Evolutionary conservation across 2,113 vertebrate species (phyloP).

Genomic region (Pomatostomus ruficeps): DNA sequence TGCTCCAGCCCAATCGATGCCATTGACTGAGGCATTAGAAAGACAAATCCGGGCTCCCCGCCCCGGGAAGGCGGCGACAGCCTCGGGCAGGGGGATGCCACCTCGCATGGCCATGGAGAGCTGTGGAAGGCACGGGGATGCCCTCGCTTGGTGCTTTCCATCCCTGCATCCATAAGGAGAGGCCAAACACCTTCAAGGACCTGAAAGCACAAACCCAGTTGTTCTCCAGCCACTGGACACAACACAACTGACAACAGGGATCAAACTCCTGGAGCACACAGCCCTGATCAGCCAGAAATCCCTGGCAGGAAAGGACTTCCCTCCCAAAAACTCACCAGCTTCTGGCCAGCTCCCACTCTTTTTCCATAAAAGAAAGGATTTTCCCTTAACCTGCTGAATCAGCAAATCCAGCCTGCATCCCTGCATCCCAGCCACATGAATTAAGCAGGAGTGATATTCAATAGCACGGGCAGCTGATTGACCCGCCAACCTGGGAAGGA

Average conservation of each 20-base stretch:
- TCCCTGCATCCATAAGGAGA: fast-evolving
- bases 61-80: not conserved
- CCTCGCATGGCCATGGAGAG: fast-evolving
- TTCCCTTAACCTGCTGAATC: not conserved
- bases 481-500: not conserved
- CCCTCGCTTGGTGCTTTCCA: not conserved
- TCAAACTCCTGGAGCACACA: not conserved
- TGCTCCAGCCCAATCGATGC: slow-evolving; percentile 64
- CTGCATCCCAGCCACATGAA: not conserved
- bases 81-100: not conserved
- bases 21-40: slow-evolving; percentile 67
- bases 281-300: not conserved
- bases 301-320: not conserved
- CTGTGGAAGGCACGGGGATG: not conserved
- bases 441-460: not conserved
- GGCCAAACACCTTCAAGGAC: fast-evolving
- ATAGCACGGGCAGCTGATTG: fast-evolving
- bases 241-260: not conserved
- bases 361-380: not conserved
- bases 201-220: not conserved
- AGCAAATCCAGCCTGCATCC: not conserved
- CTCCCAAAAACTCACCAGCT: not conserved
- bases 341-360: not conserved
- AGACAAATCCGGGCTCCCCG: slow-evolving; percentile 48
- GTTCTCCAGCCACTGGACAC: fast-evolving